phyloP scores from a whole-genome alignment of 2,113 vertebrate species.

The Xenopus laevis region DNA sequence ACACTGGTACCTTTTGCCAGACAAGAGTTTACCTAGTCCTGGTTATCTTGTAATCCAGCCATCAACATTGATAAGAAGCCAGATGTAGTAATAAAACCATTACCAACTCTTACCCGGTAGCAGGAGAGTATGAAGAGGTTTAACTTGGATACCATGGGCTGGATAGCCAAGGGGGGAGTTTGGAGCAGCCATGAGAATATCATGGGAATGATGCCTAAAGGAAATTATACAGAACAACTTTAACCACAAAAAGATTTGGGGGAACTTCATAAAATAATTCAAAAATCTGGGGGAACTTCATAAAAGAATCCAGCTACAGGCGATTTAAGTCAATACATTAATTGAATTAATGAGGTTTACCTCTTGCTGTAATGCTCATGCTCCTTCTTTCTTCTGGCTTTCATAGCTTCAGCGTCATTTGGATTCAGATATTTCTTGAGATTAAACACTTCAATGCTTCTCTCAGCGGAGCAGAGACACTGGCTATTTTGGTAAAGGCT shows the following conservation, averaged over 20 bases:
- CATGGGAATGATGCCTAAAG: background rate
- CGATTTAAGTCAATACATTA: too few species aligned
- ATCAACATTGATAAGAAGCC: too few species aligned
- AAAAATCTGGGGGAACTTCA: too few species aligned
- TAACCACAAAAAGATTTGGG: too few species aligned
- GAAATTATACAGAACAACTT: too few species aligned
- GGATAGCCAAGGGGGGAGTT: slow-evolving; percentile 60
- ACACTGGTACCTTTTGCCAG: too few species aligned
- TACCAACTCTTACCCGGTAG: slow-evolving; percentile 56
- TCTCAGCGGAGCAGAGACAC: background rate
- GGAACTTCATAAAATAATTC: too few species aligned
- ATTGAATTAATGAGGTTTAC: background rate
- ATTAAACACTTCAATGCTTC: background rate
- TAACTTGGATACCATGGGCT: slow-evolving; percentile 52
- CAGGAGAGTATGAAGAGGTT: slow-evolving; percentile 52
- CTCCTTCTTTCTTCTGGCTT: background rate
- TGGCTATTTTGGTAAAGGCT: background rate
- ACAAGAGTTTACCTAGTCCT: too few species aligned
- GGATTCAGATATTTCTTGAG: background rate
- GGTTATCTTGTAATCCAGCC: too few species aligned
- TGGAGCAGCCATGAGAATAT: slow-evolving; percentile 50
- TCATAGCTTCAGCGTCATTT: background rate
- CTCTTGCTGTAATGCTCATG: background rate
- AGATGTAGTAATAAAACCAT: too few species aligned
- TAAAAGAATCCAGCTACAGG: too few species aligned